Evolutionary conservation across 2,113 vertebrate genomes (phyloP).

Genomic region (Osmerus mordax): DNA sequence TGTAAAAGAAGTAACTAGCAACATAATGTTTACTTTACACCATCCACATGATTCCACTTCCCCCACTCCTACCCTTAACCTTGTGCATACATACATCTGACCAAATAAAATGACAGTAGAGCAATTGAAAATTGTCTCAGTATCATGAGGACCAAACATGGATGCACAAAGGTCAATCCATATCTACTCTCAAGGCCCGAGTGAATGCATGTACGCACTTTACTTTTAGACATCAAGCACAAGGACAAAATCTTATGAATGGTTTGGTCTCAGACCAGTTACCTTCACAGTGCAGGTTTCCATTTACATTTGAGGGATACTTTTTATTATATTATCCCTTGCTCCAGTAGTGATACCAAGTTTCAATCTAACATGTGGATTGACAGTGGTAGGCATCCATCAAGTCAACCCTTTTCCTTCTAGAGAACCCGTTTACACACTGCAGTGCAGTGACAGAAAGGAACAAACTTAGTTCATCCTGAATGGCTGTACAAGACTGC

Average conservation of each 20-base stretch:
- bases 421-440: too few relatives aligned
- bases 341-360: too few relatives aligned
- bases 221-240: too few relatives aligned
- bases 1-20: neutral
- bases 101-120: slow-evolving; percentile 64
- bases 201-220: too few relatives aligned
- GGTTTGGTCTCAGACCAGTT: slow-evolving; percentile 6
- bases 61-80: neutral
- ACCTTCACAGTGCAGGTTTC: slow-evolving; percentile 25
- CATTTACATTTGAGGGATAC: slow-evolving; percentile 9
- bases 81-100: neutral
- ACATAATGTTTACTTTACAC: too few relatives aligned
- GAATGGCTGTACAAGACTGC: neutral
- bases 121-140: slow-evolving; percentile 64
- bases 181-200: too few relatives aligned
- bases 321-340: too few relatives aligned
- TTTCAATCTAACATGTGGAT: too few relatives aligned
- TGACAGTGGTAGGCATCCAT: too few relatives aligned
- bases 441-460: too few relatives aligned
- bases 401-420: too few relatives aligned
- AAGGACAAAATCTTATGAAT: slow-evolving; percentile 15
- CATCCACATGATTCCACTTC: neutral
- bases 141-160: slow-evolving; percentile 40
- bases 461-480: too few relatives aligned
- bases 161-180: slow-evolving; percentile 18